Percentiles rank a stretch among this genome's conserved stretches.
Conservation (phyloP, 2,888 invertebrate species). For the Trisateles emortualis region DNA sequence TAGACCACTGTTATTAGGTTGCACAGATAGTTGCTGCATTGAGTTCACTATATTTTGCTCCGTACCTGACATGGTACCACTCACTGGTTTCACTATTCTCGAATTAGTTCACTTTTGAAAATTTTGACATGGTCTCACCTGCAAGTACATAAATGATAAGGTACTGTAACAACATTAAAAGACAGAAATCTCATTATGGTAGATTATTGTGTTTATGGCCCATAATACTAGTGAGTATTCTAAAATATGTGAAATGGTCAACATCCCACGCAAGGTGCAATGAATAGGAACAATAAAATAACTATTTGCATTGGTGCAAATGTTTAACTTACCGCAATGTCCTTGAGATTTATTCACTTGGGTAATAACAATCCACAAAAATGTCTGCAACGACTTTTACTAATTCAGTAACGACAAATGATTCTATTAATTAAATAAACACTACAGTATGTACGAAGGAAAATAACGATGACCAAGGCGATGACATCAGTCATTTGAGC, state of each 20-base stretch:
- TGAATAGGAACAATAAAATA: conserved; percentile 59
- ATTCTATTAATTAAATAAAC: conserved; percentile 43
- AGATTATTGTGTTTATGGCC: conserved; percentile 8
- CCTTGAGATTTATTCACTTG: conserved; percentile 53
- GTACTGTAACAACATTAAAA: conserved; percentile 17
- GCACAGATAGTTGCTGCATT: conserved; percentile 84
- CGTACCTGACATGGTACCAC: conserved; percentile 85
- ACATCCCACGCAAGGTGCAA: conserved; percentile 80
- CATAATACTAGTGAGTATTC: conserved; percentile 20
- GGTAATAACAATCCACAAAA: conserved; percentile 20
- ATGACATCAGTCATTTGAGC: conserved; percentile 66
- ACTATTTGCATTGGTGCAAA: conserved; percentile 53
- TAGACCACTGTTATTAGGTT: conserved; percentile 77
- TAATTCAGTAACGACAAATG: conserved; percentile 24
- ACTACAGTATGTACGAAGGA: conserved; percentile 25
- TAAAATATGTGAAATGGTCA: conserved; percentile 56
- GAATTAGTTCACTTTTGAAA: conserved; percentile 61
- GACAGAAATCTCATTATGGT: not conserved
- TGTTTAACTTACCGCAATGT: conserved; percentile 62
- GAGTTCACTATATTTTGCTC: conserved; percentile 85
- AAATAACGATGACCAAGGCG: conserved; percentile 51
- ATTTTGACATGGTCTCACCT: conserved; percentile 73
- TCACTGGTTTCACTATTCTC: conserved; percentile 57
- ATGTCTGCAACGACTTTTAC: conserved; percentile 25
- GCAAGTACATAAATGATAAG: conserved; percentile 55